A percentile compares a stretch with the other conserved stretches of the same genome.
Evolutionary conservation across 1,140 invertebrate genomes (phyloP).

Genomic region (Tetramorium alpestre): DNA sequence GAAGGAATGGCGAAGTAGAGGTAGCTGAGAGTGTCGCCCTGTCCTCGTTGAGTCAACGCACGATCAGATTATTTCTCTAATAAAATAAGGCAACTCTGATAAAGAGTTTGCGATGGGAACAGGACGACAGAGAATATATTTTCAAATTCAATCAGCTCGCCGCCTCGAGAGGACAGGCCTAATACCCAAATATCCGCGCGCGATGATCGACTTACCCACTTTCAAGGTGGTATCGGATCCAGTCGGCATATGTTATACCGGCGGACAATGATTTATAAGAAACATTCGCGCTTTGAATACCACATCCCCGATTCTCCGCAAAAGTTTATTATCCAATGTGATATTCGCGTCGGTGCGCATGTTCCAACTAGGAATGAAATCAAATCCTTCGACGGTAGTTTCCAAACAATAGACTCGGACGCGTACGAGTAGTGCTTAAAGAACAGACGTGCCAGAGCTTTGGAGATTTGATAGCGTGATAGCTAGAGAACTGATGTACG

Average conservation of each 20-base stretch:
- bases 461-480: neutral
- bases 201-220: slow-evolving; percentile 52
- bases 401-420: slow-evolving; percentile 31
- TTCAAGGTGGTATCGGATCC: slow-evolving; percentile 44
- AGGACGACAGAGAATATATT: slow-evolving; percentile 42
- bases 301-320: slow-evolving; percentile 33
- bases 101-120: neutral
- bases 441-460: neutral
- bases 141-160: slow-evolving; percentile 56
- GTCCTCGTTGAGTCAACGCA: slow-evolving; percentile 34
- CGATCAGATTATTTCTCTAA: slow-evolving; percentile 50
- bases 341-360: slow-evolving; percentile 40
- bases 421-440: neutral
- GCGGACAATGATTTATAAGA: slow-evolving; percentile 55
- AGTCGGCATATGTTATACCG: slow-evolving; percentile 39
- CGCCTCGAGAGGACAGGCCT: slow-evolving; percentile 32
- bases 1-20: neutral
- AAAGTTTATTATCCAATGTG: slow-evolving; percentile 49
- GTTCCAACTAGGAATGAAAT: slow-evolving; percentile 36
- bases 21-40: neutral
- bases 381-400: slow-evolving; percentile 40
- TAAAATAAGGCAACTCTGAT: slow-evolving; percentile 52
- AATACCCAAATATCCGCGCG: slow-evolving; percentile 44
- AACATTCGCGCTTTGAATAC: slow-evolving; percentile 50
- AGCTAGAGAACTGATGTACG: neutral